phyloP scores from a whole-genome alignment of 2,797 vertebrate genomes.

The Aratinga solstitialis region DNA sequence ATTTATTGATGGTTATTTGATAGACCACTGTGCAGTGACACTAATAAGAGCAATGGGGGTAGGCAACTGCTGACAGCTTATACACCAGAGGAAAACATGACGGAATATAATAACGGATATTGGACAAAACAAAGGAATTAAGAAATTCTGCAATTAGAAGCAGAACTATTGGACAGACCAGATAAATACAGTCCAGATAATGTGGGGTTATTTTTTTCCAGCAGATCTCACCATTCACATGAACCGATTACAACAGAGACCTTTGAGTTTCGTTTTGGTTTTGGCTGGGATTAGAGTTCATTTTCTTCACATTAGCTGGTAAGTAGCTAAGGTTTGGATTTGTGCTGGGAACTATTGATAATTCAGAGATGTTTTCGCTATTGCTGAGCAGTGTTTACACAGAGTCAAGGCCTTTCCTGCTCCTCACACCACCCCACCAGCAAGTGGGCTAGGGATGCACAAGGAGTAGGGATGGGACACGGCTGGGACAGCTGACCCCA shows the following conservation, averaged over 20 bases:
- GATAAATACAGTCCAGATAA: not conserved
- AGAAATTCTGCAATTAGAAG: not conserved
- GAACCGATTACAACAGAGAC: not conserved
- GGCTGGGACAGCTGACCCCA: not conserved
- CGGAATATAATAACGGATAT: fast-evolving
- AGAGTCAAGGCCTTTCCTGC: not conserved
- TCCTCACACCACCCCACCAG: not conserved
- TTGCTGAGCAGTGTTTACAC: not conserved
- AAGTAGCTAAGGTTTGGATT: fast-evolving
- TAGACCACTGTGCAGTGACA: not conserved
- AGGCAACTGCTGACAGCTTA: not conserved
- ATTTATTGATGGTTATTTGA: not conserved
- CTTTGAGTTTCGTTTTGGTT: not conserved
- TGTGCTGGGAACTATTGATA: not conserved
- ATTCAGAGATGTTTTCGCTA: not conserved
- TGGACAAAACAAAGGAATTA: not conserved
- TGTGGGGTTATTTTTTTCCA: not conserved
- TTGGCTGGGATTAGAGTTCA: not conserved
- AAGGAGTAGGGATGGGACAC: not conserved
- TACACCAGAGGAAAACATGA: not conserved
- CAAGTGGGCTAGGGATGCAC: fast-evolving
- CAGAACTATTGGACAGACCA: not conserved
- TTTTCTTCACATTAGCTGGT: not conserved
- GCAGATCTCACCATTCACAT: not conserved
- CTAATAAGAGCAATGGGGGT: not conserved